These are phyloP conservation scores for Chelonus formosanus DNA, from an alignment of 2,888 invertebrate species.

Conservation along the genomic window DNA sequence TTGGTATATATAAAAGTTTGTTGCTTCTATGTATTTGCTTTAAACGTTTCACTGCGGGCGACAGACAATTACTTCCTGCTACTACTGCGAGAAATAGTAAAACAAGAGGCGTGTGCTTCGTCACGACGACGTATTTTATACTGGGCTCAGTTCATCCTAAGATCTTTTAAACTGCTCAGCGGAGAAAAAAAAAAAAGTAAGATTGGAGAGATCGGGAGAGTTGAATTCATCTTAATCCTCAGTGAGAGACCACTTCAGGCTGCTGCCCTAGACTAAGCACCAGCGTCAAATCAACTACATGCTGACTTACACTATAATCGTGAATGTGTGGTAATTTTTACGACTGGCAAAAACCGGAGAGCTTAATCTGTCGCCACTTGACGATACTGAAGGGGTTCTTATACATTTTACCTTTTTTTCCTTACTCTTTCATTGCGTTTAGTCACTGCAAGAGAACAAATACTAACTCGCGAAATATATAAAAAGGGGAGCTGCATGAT, in stretches of 20 bases:
- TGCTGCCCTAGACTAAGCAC: constrained; percentile 14
- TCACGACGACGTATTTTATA: no score
- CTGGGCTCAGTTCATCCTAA: neutral
- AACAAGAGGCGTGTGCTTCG: neutral
- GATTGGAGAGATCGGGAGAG: constrained; percentile 17
- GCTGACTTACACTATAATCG: constrained; percentile 25
- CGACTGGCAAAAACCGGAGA: constrained; percentile 20
- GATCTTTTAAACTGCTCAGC: constrained; percentile 37
- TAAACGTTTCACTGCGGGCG: neutral
- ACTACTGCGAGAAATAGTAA: no score
- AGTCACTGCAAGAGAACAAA: constrained; percentile 6
- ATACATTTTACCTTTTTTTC: constrained; percentile 11
- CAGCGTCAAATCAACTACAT: constrained; percentile 9
- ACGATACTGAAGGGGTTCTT: constrained; percentile 17
- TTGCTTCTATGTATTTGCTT: neutral
- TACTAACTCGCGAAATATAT: constrained; percentile 6
- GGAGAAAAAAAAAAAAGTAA: constrained; percentile 25
- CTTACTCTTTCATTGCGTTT: constrained; percentile 2
- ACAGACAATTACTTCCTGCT: constrained; percentile 5
- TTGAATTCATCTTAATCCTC: constrained; percentile 39
- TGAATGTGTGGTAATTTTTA: constrained; percentile 38
- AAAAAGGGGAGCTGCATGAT: neutral
- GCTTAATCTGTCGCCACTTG: constrained; percentile 19
- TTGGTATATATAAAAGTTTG: constrained; percentile 5
- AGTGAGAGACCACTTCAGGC: constrained; percentile 30